Conservation (phyloP, 1,140 invertebrate species). For the Zaprionus vittiger region DNA sequence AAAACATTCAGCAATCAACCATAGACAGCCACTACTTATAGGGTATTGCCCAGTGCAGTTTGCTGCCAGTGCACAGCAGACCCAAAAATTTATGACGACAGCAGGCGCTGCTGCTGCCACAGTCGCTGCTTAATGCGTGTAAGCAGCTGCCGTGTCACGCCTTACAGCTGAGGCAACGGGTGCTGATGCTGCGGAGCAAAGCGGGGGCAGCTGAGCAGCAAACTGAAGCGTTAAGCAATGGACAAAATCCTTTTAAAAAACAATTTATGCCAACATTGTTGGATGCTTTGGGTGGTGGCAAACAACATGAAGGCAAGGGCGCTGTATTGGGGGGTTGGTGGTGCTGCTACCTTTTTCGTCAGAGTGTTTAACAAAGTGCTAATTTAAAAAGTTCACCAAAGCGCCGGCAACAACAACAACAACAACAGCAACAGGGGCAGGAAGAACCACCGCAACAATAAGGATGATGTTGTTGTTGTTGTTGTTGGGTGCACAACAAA, state of each 20-base stretch:
- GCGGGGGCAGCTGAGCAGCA: background rate
- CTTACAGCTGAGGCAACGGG: conserved; percentile 13
- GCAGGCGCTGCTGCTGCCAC: conserved; percentile 39
- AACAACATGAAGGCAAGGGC: background rate
- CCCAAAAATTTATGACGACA: conserved; percentile 72
- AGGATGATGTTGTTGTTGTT: conserved; percentile 21
- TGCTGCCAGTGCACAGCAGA: conserved; percentile 4
- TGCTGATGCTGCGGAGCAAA: too few species aligned
- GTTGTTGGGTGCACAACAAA: conserved; percentile 57
- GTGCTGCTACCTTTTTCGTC: conserved; percentile 72
- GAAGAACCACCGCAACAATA: conserved; percentile 31
- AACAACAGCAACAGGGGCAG: conserved; percentile 22
- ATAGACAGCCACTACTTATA: background rate
- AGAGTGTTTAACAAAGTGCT: conserved; percentile 83
- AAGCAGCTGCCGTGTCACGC: conserved; percentile 76
- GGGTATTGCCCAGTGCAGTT: conserved; percentile 5
- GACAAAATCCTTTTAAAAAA: conserved; percentile 82
- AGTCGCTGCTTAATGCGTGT: conserved; percentile 62
- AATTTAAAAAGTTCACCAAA: conserved; percentile 80
- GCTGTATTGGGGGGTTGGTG: background rate
- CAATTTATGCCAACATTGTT: conserved; percentile 76
- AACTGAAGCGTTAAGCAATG: conserved; percentile 39
- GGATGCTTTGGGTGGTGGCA: conserved; percentile 11
- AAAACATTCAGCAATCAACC: too few species aligned
- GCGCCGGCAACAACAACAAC: conserved; percentile 47